Evolutionary conservation across 2,113 vertebrate genomes (phyloP).

Genomic region (Scomber scombrus): DNA sequence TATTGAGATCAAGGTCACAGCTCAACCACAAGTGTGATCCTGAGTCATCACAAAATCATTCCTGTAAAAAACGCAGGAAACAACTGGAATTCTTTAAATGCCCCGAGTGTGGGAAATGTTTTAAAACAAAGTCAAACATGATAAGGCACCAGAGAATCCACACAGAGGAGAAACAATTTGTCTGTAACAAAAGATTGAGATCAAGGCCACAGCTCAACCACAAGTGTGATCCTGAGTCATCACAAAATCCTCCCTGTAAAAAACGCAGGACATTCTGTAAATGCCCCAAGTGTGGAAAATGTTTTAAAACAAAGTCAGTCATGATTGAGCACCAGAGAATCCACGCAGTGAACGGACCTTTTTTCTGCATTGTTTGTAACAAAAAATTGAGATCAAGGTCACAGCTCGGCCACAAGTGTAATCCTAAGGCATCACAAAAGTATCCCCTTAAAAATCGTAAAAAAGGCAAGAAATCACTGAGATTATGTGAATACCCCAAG

Average conservation of each 20-base stretch:
- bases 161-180: not conserved
- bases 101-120: too few relatives aligned
- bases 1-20: not conserved
- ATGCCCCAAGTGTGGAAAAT: not conserved
- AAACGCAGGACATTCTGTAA: too few relatives aligned
- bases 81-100: not conserved
- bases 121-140: too few relatives aligned
- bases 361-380: not conserved
- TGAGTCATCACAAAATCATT: not conserved
- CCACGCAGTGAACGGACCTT: not conserved
- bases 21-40: not conserved
- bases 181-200: conserved; percentile 18
- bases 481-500: too few relatives aligned
- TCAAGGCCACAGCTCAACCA: not conserved
- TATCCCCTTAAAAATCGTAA: not conserved
- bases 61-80: not conserved
- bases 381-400: not conserved
- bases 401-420: conserved; percentile 8
- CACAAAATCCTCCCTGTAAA: not conserved
- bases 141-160: not conserved
- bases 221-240: not conserved
- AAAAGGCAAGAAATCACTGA: not conserved
- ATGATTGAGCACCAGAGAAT: not conserved
- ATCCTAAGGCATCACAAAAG: fast-evolving
- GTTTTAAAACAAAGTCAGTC: not conserved